Evolutionary conservation across 2,888 invertebrate species (phyloP).

Genomic region (Oligia latruncula): DNA sequence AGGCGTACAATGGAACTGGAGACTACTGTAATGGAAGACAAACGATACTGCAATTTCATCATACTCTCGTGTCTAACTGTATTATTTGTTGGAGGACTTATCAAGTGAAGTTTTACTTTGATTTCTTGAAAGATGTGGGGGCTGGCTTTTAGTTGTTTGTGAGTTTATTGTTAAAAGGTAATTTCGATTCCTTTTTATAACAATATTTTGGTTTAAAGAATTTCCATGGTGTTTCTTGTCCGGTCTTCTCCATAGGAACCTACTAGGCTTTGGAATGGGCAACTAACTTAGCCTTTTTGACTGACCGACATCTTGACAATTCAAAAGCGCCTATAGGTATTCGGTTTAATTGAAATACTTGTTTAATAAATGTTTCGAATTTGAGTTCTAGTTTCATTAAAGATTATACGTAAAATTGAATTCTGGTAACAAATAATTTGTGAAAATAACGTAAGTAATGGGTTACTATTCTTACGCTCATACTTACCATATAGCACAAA

Average conservation of each 20-base stretch:
- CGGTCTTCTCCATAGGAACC: neutral
- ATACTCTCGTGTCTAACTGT: constrained; percentile 2
- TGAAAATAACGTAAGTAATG: neutral
- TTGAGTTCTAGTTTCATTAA: neutral
- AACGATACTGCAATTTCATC: constrained; percentile 47
- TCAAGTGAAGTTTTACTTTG: constrained; percentile 14
- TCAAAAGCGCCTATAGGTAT: neutral
- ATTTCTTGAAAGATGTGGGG: neutral
- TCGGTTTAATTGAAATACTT: neutral
- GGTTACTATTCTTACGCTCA: no score
- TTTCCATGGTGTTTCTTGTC: neutral
- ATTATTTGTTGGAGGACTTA: constrained; percentile 35
- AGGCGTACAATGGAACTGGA: constrained; percentile 49
- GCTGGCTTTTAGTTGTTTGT: constrained; percentile 9
- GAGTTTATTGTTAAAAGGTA: neutral
- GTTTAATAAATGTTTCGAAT: neutral
- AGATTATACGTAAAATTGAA: neutral
- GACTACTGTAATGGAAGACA: constrained; percentile 48
- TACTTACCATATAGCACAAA: neutral
- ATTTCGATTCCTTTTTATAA: neutral
- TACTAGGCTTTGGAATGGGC: neutral
- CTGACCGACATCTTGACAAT: neutral
- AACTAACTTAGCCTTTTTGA: neutral
- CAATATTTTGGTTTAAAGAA: neutral
- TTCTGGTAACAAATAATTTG: neutral